Evolutionary conservation across 1,140 invertebrate genomes (phyloP).

Genomic region (Pseudomyrmex concolor): DNA sequence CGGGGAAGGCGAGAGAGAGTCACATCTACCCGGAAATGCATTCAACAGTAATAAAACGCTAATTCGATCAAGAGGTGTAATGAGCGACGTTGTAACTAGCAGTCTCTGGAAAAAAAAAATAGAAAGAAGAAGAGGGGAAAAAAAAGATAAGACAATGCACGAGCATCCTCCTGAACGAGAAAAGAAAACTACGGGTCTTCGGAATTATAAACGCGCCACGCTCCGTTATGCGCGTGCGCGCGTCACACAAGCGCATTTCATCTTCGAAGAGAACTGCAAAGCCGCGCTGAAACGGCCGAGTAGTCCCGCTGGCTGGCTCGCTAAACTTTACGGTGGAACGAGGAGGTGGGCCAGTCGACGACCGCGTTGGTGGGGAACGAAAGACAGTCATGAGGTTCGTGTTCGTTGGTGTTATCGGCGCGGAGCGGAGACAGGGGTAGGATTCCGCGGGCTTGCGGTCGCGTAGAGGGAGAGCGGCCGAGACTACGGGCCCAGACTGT

Average conservation of each 20-base stretch:
- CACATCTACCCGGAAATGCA: conserved; percentile 22
- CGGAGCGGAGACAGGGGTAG: conserved; percentile 16
- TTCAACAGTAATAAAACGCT: conserved; percentile 30
- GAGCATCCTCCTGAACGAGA: conserved; percentile 18
- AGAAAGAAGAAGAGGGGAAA: background rate
- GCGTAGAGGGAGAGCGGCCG: conserved; percentile 46
- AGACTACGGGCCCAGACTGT: conserved; percentile 75
- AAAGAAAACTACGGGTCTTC: conserved; percentile 37
- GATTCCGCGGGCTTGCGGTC: background rate
- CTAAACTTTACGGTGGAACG: conserved; percentile 28
- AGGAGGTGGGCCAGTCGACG: conserved; percentile 45
- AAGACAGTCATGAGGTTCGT: conserved; percentile 44
- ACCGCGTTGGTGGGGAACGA: conserved; percentile 38
- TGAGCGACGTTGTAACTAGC: conserved; percentile 16
- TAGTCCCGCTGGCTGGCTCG: conserved; percentile 61
- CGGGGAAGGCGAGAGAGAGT: background rate
- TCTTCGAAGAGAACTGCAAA: conserved; percentile 40
- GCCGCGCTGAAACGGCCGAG: conserved; percentile 51
- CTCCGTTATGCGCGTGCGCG: conserved; percentile 74
- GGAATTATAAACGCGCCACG: conserved; percentile 57
- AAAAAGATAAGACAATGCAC: conserved; percentile 1
- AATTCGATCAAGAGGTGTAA: conserved; percentile 46
- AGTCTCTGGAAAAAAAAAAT: conserved; percentile 20
- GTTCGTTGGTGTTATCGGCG: conserved; percentile 25
- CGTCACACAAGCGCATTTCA: conserved; percentile 52